Evolutionary conservation across 2,888 invertebrate species (phyloP), one percentile per base, ranked within the genome.

Genomic region (Agrilus mali): DNA sequence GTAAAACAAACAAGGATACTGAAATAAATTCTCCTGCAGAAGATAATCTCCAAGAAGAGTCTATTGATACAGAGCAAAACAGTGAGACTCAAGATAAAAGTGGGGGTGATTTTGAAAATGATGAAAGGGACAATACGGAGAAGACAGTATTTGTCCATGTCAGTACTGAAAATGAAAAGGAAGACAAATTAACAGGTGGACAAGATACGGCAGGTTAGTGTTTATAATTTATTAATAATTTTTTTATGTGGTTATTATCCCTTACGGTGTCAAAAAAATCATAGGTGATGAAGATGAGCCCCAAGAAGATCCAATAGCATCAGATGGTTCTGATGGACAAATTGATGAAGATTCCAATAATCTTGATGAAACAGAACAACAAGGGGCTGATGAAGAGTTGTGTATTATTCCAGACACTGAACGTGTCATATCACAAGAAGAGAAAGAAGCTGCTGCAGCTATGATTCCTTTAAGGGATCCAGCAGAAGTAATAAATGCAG

Each of bases 341-440:
- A 44, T 46, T 48, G 66, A 63, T 1, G 74, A 74, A 16, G 72
- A 73, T 53, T 73, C 63, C 1, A 58, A 66, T 45, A 36, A 43
- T 14, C 31, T 10, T 13, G 42, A 38, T 4, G 52, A 52, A 33
- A 53, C 53, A 48, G 53, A 53, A 43, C 59, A 75, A 15, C 48
- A 48, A 36, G 80, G 80, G 12, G 78, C 77, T 38, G 80, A 81
- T 53, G 78, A 77, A 53, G 80, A 80, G 55, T 69, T 81, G 7
- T 82, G 80, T 46, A 70, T 82, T 5, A 70, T 82, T 48, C 82
- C 82, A 0, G 82, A 82, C 55, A 78, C 78, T 1, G 78, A 78
- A 45, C 68, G 80, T 46, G 77, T 78, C 56, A 75, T 78, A 47
- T 77, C 79, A 0, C 79, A 80, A 33, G 80, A 76, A 1, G 81